phyloP scores from a whole-genome alignment of 2,113 vertebrate genomes.

The Albula glossodonta region DNA sequence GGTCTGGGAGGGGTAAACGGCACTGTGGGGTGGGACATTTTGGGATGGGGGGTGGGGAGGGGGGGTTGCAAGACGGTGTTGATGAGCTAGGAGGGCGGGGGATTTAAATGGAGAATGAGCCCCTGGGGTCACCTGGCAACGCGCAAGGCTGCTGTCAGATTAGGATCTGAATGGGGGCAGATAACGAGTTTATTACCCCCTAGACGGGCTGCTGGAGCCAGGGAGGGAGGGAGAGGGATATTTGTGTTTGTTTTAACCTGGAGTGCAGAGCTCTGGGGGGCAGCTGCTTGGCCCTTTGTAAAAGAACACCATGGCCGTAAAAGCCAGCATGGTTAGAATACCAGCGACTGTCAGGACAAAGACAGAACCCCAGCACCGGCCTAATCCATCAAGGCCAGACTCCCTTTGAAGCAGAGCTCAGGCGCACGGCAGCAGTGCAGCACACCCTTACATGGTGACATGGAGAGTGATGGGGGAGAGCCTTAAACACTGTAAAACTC shows the following conservation, averaged over 20 bases:
- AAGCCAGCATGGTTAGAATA: conserved; percentile 71
- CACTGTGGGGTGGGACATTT: conserved; percentile 34
- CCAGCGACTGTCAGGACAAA: conserved; percentile 45
- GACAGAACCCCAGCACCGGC: conserved; percentile 34
- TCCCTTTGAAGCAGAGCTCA: conserved; percentile 26
- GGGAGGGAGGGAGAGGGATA: conserved; percentile 53
- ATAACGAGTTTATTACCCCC: conserved; percentile 82
- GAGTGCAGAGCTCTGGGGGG: conserved; percentile 44
- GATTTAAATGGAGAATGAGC: conserved; percentile 69
- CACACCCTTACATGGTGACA: neutral
- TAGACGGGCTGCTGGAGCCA: conserved; percentile 72
- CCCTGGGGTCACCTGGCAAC: conserved; percentile 76
- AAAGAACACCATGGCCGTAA: conserved; percentile 57
- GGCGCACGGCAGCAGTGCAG: conserved; percentile 1
- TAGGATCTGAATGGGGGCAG: conserved; percentile 78
- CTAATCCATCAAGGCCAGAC: conserved; percentile 52
- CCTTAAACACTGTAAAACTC: neutral
- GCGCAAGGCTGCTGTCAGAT: conserved; percentile 73
- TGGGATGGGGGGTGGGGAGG: conserved; percentile 32
- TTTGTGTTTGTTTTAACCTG: conserved; percentile 76
- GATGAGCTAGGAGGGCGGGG: conserved; percentile 59
- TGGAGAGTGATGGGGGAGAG: neutral
- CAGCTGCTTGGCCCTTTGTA: conserved; percentile 62
- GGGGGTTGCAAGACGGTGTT: conserved; percentile 60
- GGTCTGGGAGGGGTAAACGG: conserved; percentile 64